Base-by-base conservation (phyloP, 2,797 vertebrate species). In the Cirrhinus molitorella region DNA sequence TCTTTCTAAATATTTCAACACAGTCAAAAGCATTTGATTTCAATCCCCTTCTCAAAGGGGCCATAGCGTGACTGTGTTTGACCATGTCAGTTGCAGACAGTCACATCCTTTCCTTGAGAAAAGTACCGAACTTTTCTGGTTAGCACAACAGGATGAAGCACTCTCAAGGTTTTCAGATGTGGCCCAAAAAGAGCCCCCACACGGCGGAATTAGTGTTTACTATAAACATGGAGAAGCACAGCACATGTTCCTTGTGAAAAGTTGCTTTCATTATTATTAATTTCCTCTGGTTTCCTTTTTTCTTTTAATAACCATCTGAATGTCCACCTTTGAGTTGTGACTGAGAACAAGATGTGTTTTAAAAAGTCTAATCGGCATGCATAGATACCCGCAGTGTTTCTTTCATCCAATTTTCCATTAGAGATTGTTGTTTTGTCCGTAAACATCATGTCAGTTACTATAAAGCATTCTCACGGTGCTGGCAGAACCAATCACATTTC, bases 151-250 rank as follows among this genome's bases (percentile, higher is more conserved):
- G 70, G 45, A 74, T 65, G 70, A 72, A 65, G 31, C 55, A 61
- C 28, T 65, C 28, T 25, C 28, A 63, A 65, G 70, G n/a, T 65
- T 81, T 72, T 74, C 47, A 81, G 45, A 82, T 82, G 80, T 74
- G 70, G 57, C 70, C 51, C 43, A 66, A 53, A 65, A 51, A 37
- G 19, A 72, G 31, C 63, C 72, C 61, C 49, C 81, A 75, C 49
- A 66, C 0, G 5, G 61, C 76, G 61, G 61, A 76, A 83, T 45
- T 5, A 31, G 59, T 57, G 34, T 75, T 76, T 57, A 76, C 61
- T 45, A 75, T 43, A 43, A 75, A 82, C 80, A 75, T 0, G 10
- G 28, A 72, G 25, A 47, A 49, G 7, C 37, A 16, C 40, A 57
- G 57, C 40, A 47, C 66, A 72, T 72, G 67, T 72, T 81, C 16